Conservation (phyloP, 1,140 invertebrate species). For the Trichonephila inaurata region DNA sequence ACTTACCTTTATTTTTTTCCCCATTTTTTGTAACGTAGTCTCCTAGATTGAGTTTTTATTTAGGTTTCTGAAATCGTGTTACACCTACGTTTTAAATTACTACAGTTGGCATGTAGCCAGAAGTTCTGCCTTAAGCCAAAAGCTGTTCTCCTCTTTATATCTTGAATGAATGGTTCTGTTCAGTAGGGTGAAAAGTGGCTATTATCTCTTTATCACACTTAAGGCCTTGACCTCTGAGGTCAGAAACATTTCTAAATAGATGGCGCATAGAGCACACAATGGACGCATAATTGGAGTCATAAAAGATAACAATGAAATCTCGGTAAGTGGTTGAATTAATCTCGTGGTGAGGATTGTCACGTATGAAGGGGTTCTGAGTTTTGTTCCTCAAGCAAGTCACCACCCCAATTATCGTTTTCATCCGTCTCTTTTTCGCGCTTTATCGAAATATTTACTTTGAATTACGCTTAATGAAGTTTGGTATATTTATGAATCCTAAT, state of each 20-base stretch:
- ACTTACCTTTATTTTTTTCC: neutral
- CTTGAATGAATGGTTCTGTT: conserved; percentile 69
- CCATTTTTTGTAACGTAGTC: conserved; percentile 1
- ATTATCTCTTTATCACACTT: conserved; percentile 67
- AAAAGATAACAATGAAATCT: conserved; percentile 72
- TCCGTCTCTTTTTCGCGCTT: neutral
- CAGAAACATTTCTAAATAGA: conserved; percentile 68
- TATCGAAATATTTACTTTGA: neutral
- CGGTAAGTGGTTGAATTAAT: conserved; percentile 45
- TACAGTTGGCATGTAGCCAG: conserved; percentile 67
- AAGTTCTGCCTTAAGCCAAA: neutral
- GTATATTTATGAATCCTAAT: neutral
- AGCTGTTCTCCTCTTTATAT: conserved; percentile 34
- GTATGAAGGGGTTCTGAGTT: neutral
- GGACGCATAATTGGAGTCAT: conserved; percentile 68
- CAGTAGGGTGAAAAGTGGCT: conserved; percentile 63
- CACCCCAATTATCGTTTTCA: neutral
- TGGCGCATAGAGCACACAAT: conserved; percentile 44
- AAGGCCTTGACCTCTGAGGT: conserved; percentile 50
- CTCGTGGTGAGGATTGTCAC: neutral
- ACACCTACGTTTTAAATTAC: conserved; percentile 74
- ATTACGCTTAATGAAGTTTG: neutral
- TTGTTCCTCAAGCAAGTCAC: neutral
- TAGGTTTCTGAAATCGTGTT: conserved; percentile 47
- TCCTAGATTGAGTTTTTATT: conserved; percentile 44